Percentiles rank a stretch among this genome's conserved stretches.
phyloP scores from a whole-genome alignment of 2,797 vertebrate genomes.

The Champsocephalus esox region DNA sequence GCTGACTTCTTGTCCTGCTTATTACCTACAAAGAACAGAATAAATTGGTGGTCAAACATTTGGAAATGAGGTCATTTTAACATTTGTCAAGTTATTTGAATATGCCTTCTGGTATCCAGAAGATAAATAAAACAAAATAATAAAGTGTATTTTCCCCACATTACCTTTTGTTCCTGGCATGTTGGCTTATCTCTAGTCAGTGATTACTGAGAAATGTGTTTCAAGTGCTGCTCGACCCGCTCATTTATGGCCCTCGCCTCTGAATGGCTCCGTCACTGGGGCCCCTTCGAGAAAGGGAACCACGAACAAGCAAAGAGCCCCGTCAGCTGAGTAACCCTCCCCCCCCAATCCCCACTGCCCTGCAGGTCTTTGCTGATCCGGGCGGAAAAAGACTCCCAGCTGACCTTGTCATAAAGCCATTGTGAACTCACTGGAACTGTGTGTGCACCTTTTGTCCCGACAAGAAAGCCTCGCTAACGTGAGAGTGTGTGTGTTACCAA shows the following conservation, averaged over 20 bases:
- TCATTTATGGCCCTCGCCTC: conserved; percentile 83
- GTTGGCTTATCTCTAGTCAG: conserved; percentile 78
- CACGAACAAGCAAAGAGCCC: conserved; percentile 86
- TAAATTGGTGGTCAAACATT: conserved; percentile 29
- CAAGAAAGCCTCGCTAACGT: conserved; percentile 56
- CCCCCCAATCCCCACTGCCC: conserved; percentile 44
- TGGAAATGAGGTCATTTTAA: conserved; percentile 1
- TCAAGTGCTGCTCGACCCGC: conserved; percentile 66
- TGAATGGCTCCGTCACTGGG: conserved; percentile 79
- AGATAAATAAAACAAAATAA: conserved; percentile 9
- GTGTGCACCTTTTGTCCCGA: conserved; percentile 70
- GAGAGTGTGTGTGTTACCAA: not conserved
- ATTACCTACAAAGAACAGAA: conserved; percentile 79
- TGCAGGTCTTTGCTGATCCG: conserved; percentile 84
- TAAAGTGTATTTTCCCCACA: conserved; percentile 5
- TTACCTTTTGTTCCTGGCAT: conserved; percentile 88
- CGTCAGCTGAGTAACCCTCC: conserved; percentile 79
- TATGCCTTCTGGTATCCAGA: not conserved
- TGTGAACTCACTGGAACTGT: conserved; percentile 77
- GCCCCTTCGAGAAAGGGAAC: conserved; percentile 84
- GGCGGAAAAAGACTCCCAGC: conserved; percentile 72
- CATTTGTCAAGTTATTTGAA: no score
- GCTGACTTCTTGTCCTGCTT: conserved; percentile 89
- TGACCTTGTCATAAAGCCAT: conserved; percentile 79
- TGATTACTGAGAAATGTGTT: conserved; percentile 77